Evolutionary conservation across 2,113 vertebrate genomes (phyloP), one percentile per base, ranked within the genome.

Genomic region (Odocoileus hemionus): DNA sequence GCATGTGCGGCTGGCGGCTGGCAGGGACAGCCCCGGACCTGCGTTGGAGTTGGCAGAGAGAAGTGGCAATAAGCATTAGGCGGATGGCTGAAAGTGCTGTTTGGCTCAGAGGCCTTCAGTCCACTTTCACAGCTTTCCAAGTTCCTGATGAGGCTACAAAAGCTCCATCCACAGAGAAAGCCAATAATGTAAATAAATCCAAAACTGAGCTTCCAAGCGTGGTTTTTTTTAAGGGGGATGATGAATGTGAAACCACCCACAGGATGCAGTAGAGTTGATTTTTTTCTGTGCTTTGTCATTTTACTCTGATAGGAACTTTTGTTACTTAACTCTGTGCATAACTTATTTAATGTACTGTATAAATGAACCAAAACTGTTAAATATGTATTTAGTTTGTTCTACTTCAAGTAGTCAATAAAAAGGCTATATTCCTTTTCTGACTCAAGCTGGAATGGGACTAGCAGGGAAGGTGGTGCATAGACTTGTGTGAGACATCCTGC

Each of bases 321-420:
- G 98, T 99, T 99, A 98, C 98, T 98, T 98, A 98, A 98, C 98
- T 98, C 98, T 98, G 96, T 98, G 98, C 98, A 98, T 99, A 99
- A 99, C 98, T 99, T 99, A 99, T 99, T 99, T 99, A 99, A 99
- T 98, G 98, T 99, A 98, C 98, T 99, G 98, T 99, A 99, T 98
- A 99, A 99, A 99, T 96, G 98, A 99, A 98, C 98, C 97, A 97
- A 88, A 98, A 98, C 98, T 98, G 98, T 98, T 99, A 98, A 99
- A 99, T 99, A 99, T 98, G 98, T 98, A 99, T 99, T 98, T 99
- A 99, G 99, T 99, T 99, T 99, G 99, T 99, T 99, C 98, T 99
- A 99, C 98, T 98, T 98, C 33, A 97, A 98, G 98, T 99, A 99
- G 99, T 99, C 98, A 99, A 99, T 99, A 99, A 99, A 99, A 98